These are phyloP conservation scores for Danio rerio DNA, from an alignment of 2,113 vertebrate species.

Conservation along the genomic window DNA sequence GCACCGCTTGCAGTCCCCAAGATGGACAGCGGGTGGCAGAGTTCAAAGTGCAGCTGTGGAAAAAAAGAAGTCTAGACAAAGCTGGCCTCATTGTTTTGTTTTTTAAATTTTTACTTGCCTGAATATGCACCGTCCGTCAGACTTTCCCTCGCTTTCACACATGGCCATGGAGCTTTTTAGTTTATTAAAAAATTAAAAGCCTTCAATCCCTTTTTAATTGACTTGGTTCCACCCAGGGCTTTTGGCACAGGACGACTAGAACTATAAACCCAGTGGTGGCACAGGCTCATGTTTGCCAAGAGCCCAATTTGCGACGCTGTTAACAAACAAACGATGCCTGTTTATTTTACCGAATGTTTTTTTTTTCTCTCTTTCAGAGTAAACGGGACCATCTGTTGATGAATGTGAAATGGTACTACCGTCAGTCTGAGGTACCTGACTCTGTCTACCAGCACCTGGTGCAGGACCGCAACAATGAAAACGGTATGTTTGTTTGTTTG, in stretches of 20 bases:
- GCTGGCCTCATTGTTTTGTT: constrained; percentile 28
- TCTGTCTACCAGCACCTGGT: constrained; percentile 99
- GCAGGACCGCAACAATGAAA: constrained; percentile 98
- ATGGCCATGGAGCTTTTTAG: constrained; percentile 65
- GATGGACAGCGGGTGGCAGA: constrained; percentile 74
- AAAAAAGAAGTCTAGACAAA: constrained; percentile 28
- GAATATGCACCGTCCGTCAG: constrained; percentile 32
- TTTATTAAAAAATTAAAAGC: constrained; percentile 74
- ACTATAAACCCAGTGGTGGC: constrained; percentile 63
- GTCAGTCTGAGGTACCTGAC: constrained; percentile 98
- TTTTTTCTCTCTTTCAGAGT: constrained; percentile 81
- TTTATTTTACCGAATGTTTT: constrained; percentile 61
- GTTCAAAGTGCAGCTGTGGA: constrained; percentile 45
- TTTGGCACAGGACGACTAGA: constrained; percentile 62
- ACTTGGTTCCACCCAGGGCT: constrained; percentile 67
- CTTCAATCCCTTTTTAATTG: constrained; percentile 78
- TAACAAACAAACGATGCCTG: constrained; percentile 72
- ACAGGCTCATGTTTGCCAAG: constrained; percentile 63
- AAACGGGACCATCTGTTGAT: constrained; percentile 99
- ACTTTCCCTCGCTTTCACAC: constrained; percentile 32
- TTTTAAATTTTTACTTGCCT: background rate
- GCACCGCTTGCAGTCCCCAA: constrained; percentile 58
- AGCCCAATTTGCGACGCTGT: constrained; percentile 65
- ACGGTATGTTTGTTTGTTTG: constrained; percentile 79
- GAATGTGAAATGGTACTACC: constrained; percentile 99